A percentile compares a stretch with the other conserved stretches of the same genome.
phyloP scores from a whole-genome alignment of 2,888 invertebrate species.

The Eupithecia subfuscata region DNA sequence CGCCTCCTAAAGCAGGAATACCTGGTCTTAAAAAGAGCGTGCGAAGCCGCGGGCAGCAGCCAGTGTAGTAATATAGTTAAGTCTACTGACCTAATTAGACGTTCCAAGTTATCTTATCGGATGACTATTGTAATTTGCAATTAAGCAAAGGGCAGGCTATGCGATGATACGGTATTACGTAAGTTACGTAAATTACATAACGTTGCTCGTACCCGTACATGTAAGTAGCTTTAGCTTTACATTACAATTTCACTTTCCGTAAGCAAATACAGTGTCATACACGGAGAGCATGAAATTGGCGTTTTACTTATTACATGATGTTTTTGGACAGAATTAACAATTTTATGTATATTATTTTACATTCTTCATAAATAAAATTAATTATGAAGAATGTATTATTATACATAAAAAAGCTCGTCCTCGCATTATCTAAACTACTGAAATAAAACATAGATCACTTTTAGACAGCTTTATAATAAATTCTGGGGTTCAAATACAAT shows the following conservation, averaged over 20 bases:
- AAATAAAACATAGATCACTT: too few species aligned
- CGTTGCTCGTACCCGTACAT: conserved; percentile 39
- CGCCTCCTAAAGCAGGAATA: too few species aligned
- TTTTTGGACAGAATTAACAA: neutral
- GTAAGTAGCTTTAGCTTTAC: conserved; percentile 9
- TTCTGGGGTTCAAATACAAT: too few species aligned
- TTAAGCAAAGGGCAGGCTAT: conserved; percentile 41
- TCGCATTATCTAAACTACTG: too few species aligned
- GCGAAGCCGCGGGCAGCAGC: too few species aligned
- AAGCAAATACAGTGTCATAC: conserved; percentile 41
- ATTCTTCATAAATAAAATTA: too few species aligned
- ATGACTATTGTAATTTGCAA: conserved; percentile 20
- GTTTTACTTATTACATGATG: conserved; percentile 4
- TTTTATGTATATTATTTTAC: too few species aligned
- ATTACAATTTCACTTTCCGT: conserved; percentile 54
- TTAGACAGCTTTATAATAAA: too few species aligned
- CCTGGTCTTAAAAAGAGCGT: too few species aligned
- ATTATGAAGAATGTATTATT: neutral
- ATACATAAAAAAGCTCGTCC: too few species aligned
- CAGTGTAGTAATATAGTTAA: too few species aligned
- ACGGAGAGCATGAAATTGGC: conserved; percentile 18
- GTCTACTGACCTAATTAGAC: neutral
- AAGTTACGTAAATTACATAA: conserved; percentile 51
- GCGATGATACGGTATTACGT: conserved; percentile 38
- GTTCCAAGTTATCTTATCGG: conserved; percentile 10